phyloP scores from a whole-genome alignment of 1,140 invertebrate species.

The Callitettix versicolor region DNA sequence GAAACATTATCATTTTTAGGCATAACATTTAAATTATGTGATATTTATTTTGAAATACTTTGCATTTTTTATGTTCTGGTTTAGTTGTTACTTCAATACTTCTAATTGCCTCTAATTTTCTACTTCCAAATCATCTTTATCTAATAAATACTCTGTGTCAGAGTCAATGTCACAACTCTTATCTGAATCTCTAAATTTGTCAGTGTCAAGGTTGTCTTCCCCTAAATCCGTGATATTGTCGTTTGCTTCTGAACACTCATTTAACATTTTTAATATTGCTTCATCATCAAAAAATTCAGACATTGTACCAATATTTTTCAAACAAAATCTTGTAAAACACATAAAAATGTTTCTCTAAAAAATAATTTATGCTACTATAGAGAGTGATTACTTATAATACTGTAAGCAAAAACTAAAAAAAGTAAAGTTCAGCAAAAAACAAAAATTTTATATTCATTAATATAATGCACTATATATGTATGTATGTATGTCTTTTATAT shows the following conservation, averaged over 20 bases:
- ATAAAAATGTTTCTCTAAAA: too few species aligned
- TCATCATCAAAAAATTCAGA: too few species aligned
- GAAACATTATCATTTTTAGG: not conserved
- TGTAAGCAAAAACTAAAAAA: too few species aligned
- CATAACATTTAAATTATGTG: not conserved
- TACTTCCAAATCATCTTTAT: not conserved
- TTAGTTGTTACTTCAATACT: not conserved
- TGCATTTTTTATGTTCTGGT: constrained; percentile 1
- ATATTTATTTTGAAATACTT: too few species aligned
- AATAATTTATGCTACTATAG: too few species aligned
- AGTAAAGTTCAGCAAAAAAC: too few species aligned
- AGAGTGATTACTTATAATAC: too few species aligned
- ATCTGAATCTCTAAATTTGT: not conserved
- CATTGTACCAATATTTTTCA: too few species aligned
- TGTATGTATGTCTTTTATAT: too few species aligned
- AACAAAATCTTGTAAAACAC: too few species aligned
- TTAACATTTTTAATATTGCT: not conserved
- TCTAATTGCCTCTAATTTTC: not conserved
- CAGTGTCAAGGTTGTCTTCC: constrained; percentile 1
- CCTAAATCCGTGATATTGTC: not conserved
- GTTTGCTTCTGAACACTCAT: not conserved
- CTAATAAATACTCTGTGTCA: not conserved
- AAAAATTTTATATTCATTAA: too few species aligned
- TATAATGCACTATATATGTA: too few species aligned
- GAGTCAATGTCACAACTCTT: not conserved